Conservation (phyloP, 1,140 invertebrate species). For the Eupeodes corollae region DNA sequence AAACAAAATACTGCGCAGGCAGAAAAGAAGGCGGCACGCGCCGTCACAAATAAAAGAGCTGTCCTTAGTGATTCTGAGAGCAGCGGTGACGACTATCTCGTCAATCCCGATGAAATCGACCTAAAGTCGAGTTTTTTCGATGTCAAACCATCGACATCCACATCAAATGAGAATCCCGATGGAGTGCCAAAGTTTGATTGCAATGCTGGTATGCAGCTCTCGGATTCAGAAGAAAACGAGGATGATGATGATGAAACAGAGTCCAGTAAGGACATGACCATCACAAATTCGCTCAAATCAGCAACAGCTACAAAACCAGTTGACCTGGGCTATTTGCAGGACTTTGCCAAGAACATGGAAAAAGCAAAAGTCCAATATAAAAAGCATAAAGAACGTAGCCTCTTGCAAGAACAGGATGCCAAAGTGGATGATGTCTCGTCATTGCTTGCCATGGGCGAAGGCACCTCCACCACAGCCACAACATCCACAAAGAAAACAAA, state of each 20-base stretch:
- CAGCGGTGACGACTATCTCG: constrained; percentile 32
- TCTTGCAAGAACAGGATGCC: constrained; percentile 9
- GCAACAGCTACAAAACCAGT: constrained; percentile 17
- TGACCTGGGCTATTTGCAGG: constrained; percentile 28
- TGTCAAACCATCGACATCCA: constrained; percentile 1
- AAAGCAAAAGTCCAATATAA: constrained; percentile 17
- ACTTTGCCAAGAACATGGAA: constrained; percentile 35
- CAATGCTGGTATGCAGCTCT: constrained; percentile 27
- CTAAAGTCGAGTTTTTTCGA: constrained; percentile 32
- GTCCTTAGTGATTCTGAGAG: constrained; percentile 17
- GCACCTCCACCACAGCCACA: constrained; percentile 10
- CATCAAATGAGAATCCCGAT: constrained; percentile 1
- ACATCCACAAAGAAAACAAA: constrained; percentile 30
- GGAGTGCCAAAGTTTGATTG: constrained; percentile 30
- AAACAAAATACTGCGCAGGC: constrained; percentile 26
- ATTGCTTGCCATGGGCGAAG: constrained; percentile 39
- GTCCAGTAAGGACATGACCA: background rate
- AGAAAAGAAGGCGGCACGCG: constrained; percentile 10
- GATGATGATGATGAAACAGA: constrained; percentile 20
- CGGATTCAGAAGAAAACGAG: constrained; percentile 31
- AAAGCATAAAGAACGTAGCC: constrained; percentile 8
- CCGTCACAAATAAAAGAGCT: constrained; percentile 20
- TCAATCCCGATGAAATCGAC: constrained; percentile 32
- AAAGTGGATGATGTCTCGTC: constrained; percentile 30
- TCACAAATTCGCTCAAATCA: background rate